Evolutionary conservation across 1,140 invertebrate species (phyloP), one percentile per base, ranked within the genome.

Genomic region (Potamilus streckersoni): DNA sequence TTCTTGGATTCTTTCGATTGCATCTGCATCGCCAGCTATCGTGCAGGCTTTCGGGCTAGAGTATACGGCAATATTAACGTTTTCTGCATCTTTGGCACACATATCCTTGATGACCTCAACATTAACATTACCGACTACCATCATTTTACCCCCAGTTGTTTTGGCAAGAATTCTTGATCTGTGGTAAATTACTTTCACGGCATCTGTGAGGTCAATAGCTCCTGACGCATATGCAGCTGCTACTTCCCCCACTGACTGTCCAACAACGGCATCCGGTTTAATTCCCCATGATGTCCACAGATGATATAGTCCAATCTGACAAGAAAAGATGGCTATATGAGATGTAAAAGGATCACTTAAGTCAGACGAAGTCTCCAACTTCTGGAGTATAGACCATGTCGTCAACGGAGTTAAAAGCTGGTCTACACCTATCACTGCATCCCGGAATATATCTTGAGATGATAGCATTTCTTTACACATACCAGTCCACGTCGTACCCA

Each of bases 241-340:
- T 0, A 83, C 82, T 69, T 83, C 82, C 14, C 82, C 82, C 11
- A 83, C 78, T 1, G 82, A 83, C 68, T 83, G 82, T 0, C 82
- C 82, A 60, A 83, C 16, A 23, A 83, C 65, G 2, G 71, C 65
- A 23, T 79, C 58, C 8, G 82, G 77, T 23, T 8, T 11, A 57
- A 83, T 69, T 6, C 82, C 82, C n/a, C 38, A 78, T 14, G 69
- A 56, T 59, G 76, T 78, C 77, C 74, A 80, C 16, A 72, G 16
- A 55, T 61, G 62, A 2, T 38, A n/a, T 16, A 80, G 23, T 3
- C 57, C 77, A 27, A 82, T 65, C 67, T 82, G 80, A 23, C 73
- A 74, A 16, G 79, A 67, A 64, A 84, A 82, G 38, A 82, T 79
- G 14, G 81, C 77, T 17, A 82, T 55, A 38, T 78, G 82, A 69